A percentile compares a stretch with the other conserved stretches of the same genome.
Conservation (phyloP, 2,113 vertebrate species). For the Chaetura pelagica region DNA sequence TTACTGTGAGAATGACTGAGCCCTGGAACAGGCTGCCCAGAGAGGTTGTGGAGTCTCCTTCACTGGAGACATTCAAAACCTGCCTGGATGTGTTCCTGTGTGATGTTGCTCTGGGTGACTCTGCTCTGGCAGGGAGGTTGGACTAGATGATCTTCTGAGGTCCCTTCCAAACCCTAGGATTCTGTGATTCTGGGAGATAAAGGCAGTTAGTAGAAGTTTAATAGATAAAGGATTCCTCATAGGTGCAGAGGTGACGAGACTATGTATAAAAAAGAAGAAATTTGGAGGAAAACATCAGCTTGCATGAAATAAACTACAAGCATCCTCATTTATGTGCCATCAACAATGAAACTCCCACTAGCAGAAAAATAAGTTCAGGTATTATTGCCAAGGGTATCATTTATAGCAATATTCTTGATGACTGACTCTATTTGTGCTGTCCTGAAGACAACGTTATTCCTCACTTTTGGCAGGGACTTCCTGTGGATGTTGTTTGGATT, state of each 20-base stretch:
- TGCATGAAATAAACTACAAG: background rate
- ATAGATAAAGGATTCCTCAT: background rate
- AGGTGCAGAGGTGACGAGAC: background rate
- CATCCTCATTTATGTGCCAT: background rate
- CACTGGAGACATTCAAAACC: too few relatives aligned
- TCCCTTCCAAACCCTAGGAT: too few relatives aligned
- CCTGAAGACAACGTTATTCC: constrained; percentile 17
- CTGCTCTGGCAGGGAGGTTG: too few relatives aligned
- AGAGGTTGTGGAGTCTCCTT: too few relatives aligned
- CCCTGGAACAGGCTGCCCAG: too few relatives aligned
- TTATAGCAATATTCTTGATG: constrained; percentile 17
- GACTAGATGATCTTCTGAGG: too few relatives aligned
- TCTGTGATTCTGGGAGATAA: too few relatives aligned
- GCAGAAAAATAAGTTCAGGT: background rate
- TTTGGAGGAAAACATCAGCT: background rate
- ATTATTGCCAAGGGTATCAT: constrained; percentile 18
- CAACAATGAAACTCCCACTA: constrained; percentile 19
- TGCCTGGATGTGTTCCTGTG: too few relatives aligned
- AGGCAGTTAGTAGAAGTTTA: background rate
- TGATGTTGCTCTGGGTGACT: too few relatives aligned
- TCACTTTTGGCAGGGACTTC: constrained; percentile 4
- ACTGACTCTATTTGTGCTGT: constrained; percentile 19
- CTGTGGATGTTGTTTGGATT: background rate
- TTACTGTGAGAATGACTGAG: too few relatives aligned
- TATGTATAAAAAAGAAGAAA: background rate